Evolutionary conservation across 2,888 invertebrate genomes (phyloP).

Genomic region (Bedellia somnulentella): DNA sequence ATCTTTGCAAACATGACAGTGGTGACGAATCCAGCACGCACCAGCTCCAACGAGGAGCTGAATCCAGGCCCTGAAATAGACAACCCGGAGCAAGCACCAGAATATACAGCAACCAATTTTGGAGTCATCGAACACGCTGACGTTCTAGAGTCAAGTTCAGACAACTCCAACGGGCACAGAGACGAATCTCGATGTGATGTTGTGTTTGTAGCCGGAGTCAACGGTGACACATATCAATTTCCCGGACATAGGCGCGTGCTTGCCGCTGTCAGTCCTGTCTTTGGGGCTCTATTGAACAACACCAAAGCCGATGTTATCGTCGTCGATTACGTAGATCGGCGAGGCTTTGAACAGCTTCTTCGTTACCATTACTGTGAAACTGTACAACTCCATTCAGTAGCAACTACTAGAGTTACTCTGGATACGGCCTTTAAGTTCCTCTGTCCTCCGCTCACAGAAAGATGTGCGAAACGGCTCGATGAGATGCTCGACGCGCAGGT

Average conservation of each 20-base stretch:
- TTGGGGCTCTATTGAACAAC: slow-evolving; percentile 56
- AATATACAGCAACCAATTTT: slow-evolving; percentile 10
- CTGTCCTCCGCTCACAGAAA: slow-evolving; percentile 68
- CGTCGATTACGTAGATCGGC: slow-evolving; percentile 64
- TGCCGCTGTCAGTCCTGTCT: slow-evolving; percentile 64
- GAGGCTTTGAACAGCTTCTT: slow-evolving; percentile 68
- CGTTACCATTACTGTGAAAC: slow-evolving; percentile 68
- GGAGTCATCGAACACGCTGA: too few relatives aligned
- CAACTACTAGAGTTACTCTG: slow-evolving; percentile 69
- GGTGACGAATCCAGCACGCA: slow-evolving; percentile 43
- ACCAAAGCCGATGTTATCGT: slow-evolving; percentile 40
- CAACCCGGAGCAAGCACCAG: background rate
- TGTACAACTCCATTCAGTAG: slow-evolving; percentile 62
- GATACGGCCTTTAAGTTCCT: slow-evolving; percentile 76
- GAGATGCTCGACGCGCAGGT: slow-evolving; percentile 64
- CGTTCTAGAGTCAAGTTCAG: too few relatives aligned
- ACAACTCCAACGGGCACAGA: background rate
- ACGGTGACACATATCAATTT: slow-evolving; percentile 67
- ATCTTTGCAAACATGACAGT: slow-evolving; percentile 36
- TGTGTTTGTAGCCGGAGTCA: slow-evolving; percentile 65
- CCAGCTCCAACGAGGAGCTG: slow-evolving; percentile 29
- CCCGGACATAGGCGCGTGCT: slow-evolving; percentile 68
- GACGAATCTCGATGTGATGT: slow-evolving; percentile 63
- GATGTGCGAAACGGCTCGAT: slow-evolving; percentile 69
- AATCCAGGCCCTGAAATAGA: slow-evolving; percentile 17